Base-by-base conservation (phyloP, 1,140 invertebrate species). In the Heliothis subflexa region DNA sequence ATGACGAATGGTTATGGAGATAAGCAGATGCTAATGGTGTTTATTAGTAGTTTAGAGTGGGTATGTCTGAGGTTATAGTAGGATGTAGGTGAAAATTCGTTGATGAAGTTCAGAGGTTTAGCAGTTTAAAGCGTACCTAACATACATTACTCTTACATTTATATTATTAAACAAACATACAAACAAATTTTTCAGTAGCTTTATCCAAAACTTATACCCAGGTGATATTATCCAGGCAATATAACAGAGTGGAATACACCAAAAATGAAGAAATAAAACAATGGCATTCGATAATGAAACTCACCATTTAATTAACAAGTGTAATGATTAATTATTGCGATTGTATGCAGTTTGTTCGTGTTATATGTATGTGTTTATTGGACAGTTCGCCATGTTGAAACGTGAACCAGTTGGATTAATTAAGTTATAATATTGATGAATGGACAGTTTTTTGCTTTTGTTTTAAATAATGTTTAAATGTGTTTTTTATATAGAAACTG, bases 261-360 rank as follows among this genome's bases (percentile, higher is more conserved):
- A 18, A 18, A 45, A 47, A 64, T 47, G 61, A 47, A 64, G 12
- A 4, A n/a, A 45, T 16, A 64, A 64, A 64, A 64, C 45, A 40
- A 33, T 11, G 16, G 33, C 10, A 13, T 12, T 11, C 40, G 16
- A n/a, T 64, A 64, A 47, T 64, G 61, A 47, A 64, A 64, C 61
- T 64, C 33, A 64, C n/a, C 61, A 40, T 64, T 64, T 47, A 64
- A 64, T 64, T 64, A 64, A 18, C 11, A 45, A 45, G 0, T 16
- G 9, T 10, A 59, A 40, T 33, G 25, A 18, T 47, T 11, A 64
- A 45, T 64, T 18, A 64, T 47, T 64, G 40, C n/a, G 61, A n/a
- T 64, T 45, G 33, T 12, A 62, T 33, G 28, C 5, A 62, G 61
- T 62, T 40, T 16, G 61, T 64, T 45, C 40, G 9, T 16, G 14